Evolutionary conservation across 2,888 invertebrate species (phyloP).

Genomic region (Chesias legatella): DNA sequence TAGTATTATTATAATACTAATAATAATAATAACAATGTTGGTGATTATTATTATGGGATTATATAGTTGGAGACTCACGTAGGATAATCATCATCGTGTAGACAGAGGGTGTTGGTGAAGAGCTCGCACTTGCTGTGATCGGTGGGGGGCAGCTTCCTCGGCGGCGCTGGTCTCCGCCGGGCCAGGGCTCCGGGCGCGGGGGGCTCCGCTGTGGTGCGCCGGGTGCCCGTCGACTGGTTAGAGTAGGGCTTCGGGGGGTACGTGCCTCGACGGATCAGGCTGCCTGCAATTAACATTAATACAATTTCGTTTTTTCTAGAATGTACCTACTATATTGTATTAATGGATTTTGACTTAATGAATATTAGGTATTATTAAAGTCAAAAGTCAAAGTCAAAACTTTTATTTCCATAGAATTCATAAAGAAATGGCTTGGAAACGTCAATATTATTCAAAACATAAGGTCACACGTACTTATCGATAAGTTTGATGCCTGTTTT

Average conservation of each 20-base stretch:
- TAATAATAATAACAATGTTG: too few species aligned
- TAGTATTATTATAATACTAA: too few species aligned
- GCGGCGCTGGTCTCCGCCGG: constrained; percentile 49
- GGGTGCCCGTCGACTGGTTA: constrained; percentile 30
- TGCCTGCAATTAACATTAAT: constrained; percentile 38
- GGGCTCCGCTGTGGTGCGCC: constrained; percentile 58
- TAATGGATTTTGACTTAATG: too few species aligned
- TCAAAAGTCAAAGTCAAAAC: too few species aligned
- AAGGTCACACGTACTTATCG: too few species aligned
- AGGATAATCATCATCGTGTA: constrained; percentile 87
- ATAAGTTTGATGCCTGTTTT: too few species aligned
- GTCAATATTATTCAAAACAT: too few species aligned
- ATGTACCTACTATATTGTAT: too few species aligned
- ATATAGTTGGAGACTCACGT: constrained; percentile 77
- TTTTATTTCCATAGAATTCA: too few species aligned
- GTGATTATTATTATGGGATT: too few species aligned
- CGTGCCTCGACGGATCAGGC: constrained; percentile 57
- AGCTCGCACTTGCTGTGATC: constrained; percentile 81
- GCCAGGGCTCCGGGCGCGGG: constrained; percentile 32
- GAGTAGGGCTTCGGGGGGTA: constrained; percentile 51
- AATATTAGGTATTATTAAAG: too few species aligned
- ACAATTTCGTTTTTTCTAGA: not conserved
- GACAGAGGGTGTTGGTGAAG: constrained; percentile 86
- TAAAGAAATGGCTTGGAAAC: too few species aligned
- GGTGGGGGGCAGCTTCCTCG: constrained; percentile 47